These are phyloP conservation scores for Tinamus major DNA, from an alignment of 2,797 vertebrate species.

Conservation along the genomic window DNA sequence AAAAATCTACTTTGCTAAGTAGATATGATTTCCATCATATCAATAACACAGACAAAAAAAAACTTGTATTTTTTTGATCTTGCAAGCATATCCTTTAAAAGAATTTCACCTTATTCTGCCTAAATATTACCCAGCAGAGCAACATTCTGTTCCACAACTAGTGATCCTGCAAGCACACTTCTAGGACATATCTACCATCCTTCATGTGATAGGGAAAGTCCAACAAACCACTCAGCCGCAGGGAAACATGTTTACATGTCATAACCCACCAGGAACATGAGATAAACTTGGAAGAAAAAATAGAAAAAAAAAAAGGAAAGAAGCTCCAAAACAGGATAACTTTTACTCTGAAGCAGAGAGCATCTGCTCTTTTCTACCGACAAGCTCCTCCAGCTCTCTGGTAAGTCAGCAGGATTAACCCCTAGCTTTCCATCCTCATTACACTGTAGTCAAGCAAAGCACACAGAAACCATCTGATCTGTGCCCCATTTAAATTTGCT, in stretches of 20 bases:
- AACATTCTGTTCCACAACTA: neutral
- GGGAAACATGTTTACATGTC: neutral
- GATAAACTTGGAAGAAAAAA: neutral
- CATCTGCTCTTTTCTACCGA: neutral
- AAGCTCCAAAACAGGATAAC: neutral
- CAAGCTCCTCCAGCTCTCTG: neutral
- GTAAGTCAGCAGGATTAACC: neutral
- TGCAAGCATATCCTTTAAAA: neutral
- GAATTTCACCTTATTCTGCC: neutral
- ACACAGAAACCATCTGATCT: neutral
- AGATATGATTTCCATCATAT: neutral
- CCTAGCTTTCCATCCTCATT: fast-evolving
- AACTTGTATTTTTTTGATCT: neutral
- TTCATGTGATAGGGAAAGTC: neutral
- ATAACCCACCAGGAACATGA: neutral
- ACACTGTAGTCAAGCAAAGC: neutral
- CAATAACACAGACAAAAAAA: neutral
- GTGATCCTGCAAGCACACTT: neutral
- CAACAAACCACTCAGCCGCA: neutral
- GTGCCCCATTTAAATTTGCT: neutral
- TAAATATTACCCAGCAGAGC: neutral
- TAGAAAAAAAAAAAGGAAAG: neutral
- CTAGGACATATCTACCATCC: neutral
- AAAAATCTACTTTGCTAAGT: neutral
- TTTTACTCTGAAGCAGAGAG: too few species aligned